Evolutionary conservation across 2,113 vertebrate species (phyloP).

Genomic region (Caranx melampygus): DNA sequence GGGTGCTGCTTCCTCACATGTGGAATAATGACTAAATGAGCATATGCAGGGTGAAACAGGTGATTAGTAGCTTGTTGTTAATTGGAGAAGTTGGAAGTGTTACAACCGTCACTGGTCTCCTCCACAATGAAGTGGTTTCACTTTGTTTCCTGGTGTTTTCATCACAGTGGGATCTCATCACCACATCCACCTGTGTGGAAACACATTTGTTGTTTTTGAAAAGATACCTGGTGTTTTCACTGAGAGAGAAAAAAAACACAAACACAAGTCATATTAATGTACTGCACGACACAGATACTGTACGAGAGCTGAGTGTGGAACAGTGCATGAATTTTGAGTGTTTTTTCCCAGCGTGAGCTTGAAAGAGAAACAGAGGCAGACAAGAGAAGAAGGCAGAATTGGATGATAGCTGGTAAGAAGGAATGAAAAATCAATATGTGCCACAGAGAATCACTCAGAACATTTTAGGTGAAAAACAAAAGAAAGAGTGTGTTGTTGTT

Average conservation of each 20-base stretch:
- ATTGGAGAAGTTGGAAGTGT: no score
- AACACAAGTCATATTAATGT: neutral
- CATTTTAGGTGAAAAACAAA: slow-evolving; percentile 64
- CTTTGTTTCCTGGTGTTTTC: no score
- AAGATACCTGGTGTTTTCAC: neutral
- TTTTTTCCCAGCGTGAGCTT: neutral
- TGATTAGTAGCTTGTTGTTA: no score
- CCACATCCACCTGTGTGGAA: neutral
- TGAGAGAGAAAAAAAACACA: neutral
- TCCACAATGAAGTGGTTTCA: no score
- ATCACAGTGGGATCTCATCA: no score
- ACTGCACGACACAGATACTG: neutral
- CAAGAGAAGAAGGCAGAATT: slow-evolving; percentile 25
- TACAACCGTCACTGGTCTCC: no score
- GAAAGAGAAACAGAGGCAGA: slow-evolving; percentile 15
- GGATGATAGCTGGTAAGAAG: slow-evolving; percentile 31
- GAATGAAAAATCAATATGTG: slow-evolving; percentile 68
- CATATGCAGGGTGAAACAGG: no score
- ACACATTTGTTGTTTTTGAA: neutral
- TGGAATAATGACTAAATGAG: no score
- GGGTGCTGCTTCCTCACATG: no score
- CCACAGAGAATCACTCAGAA: slow-evolving; percentile 62
- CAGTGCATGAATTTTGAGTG: neutral
- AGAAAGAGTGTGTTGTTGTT: slow-evolving; percentile 47
- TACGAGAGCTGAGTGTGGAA: neutral